Base-by-base conservation (phyloP, 2,797 vertebrate species). In the Aselliscus stoliczkanus region DNA sequence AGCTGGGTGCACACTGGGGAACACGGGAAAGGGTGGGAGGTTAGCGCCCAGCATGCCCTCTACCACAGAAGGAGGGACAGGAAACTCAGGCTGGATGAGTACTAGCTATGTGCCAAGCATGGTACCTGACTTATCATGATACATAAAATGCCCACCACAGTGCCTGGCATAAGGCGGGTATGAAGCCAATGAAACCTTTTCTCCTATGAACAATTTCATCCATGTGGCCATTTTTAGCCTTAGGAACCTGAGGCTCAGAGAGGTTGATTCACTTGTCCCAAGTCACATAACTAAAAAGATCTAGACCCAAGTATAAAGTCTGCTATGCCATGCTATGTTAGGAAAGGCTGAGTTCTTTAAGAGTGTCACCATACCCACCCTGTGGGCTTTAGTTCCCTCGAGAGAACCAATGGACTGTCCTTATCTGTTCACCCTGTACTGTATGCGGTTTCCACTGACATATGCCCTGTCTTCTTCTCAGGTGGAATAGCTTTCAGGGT, bases 1-100 rank as follows among this genome's bases (percentile, higher is more conserved):
- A 99, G 98, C 98, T 99, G 99, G 64, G 99, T 99, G 97, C 99
- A 99, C 69, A 99, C 99, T 99, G 97, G 20, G 94, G 73, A 67
- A 83, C 18, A 62, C 7, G 2, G 64, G 70, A 77, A 88, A 81
- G 58, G 39, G 9, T 21, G 25, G n/a, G 52, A 27, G 17, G 52
- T 97, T 75, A 96, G 80, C 12, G 25, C 65, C 34, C 34, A 86
- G 72, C 8, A 79, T 37, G 70, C 31, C n/a, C 29, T 73, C 23
- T 64, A 58, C n/a, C 42, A 37, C 31, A 88, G 31, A 13, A 60
- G 29, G 17, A 81, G 54, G 47, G 34, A 86, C 42, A 92, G 34
- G 92, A 83, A 56, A 89, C 44, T 67, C 64, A 58, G 73, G 64
- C 73, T 52, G 23, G 65, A 47, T 62, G 52, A 90, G n/a, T 60